These are phyloP conservation scores for Amblyteles armatorius DNA, from an alignment of 2,888 invertebrate species.

Conservation along the genomic window DNA sequence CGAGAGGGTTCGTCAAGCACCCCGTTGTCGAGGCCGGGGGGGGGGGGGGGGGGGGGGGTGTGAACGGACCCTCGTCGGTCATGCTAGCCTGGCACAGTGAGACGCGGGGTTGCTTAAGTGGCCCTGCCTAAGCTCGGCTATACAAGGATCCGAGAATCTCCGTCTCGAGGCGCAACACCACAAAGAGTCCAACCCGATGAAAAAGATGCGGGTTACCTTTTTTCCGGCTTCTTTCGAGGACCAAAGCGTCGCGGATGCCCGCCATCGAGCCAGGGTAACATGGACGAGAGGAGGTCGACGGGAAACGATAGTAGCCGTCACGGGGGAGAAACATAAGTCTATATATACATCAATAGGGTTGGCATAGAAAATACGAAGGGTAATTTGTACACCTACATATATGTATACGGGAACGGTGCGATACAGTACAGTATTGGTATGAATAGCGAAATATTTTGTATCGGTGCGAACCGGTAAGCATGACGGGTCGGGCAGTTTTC, in stretches of 20 bases:
- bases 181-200: constrained; percentile 72
- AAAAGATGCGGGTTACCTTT: constrained; percentile 79
- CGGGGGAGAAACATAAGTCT: constrained; percentile 18
- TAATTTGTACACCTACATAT: too few relatives aligned
- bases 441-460: constrained; percentile 54
- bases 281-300: constrained; percentile 60
- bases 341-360: too few relatives aligned
- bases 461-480: constrained; percentile 58
- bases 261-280: constrained; percentile 80
- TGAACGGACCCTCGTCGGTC: constrained; percentile 73
- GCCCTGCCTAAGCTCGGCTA: constrained; percentile 64
- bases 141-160: constrained; percentile 69
- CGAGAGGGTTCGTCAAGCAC: constrained; percentile 1
- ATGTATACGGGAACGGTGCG: neutral
- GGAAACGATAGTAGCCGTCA: constrained; percentile 14
- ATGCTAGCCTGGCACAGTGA: constrained; percentile 82
- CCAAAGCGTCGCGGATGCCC: constrained; percentile 83
- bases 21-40: constrained; percentile 4
- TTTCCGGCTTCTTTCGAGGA: constrained; percentile 82
- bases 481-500: constrained; percentile 45
- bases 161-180: constrained; percentile 74
- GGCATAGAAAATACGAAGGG: too few relatives aligned
- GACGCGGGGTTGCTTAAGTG: constrained; percentile 83
- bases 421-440: neutral
- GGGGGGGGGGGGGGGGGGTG: neutral